phyloP scores from a whole-genome alignment of 2,888 invertebrate species.

The Calliphora vomitoria region DNA sequence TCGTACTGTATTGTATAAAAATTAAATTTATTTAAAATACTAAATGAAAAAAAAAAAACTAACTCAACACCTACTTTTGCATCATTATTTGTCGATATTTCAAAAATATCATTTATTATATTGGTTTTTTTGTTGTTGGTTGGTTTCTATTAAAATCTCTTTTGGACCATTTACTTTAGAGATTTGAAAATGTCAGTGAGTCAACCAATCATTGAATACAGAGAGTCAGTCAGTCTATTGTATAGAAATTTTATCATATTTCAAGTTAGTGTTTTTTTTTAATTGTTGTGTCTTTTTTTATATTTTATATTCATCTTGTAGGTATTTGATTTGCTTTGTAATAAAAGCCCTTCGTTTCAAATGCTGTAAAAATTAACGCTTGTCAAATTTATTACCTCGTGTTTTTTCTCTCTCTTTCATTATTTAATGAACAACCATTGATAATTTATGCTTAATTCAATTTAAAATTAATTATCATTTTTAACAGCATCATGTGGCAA shows the following conservation, averaged over 20 bases:
- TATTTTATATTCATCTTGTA: not conserved
- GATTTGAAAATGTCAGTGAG: slow-evolving; percentile 58
- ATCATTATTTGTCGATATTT: slow-evolving; percentile 67
- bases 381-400: slow-evolving; percentile 66
- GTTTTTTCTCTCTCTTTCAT: slow-evolving; percentile 33
- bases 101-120: slow-evolving; percentile 71
- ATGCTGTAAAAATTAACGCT: slow-evolving; percentile 65
- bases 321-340: slow-evolving; percentile 8
- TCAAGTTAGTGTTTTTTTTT: slow-evolving; percentile 28
- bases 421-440: slow-evolving; percentile 40
- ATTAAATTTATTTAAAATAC: not conserved
- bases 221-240: slow-evolving; percentile 21
- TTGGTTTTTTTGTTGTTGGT: slow-evolving; percentile 19
- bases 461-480: slow-evolving; percentile 67
- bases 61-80: slow-evolving; percentile 69
- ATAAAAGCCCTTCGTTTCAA: slow-evolving; percentile 15
- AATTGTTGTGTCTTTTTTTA: slow-evolving; percentile 35
- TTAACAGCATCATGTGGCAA: slow-evolving; percentile 37
- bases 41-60: slow-evolving; percentile 35
- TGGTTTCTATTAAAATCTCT: not conserved
- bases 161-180: not conserved
- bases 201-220: not conserved
- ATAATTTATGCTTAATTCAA: slow-evolving; percentile 67
- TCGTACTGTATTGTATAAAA: not conserved
- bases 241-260: slow-evolving; percentile 54